Evolutionary conservation across 1,140 invertebrate species (phyloP).

Genomic region (Nephila pilipes): DNA sequence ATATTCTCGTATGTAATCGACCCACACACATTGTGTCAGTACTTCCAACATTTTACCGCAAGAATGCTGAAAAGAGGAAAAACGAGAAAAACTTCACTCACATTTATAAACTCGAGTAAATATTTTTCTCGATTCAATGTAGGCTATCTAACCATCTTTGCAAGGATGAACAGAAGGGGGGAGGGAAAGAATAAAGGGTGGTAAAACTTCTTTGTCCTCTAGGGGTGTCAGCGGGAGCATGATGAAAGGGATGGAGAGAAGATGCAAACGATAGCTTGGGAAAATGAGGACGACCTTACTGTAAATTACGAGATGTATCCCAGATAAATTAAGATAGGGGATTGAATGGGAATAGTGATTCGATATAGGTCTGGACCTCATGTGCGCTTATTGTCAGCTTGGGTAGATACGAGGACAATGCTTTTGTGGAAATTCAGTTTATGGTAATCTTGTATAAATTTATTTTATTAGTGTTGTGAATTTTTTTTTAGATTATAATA

Average conservation of each 20-base stretch:
- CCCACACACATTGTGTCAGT: neutral
- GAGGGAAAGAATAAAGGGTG: neutral
- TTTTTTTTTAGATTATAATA: no score
- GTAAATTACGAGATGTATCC: constrained; percentile 46
- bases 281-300: constrained; percentile 24
- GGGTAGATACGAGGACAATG: neutral
- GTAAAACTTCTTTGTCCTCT: constrained; percentile 39
- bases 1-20: neutral
- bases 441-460: no score
- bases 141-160: neutral
- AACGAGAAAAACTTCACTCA: neutral
- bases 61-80: neutral
- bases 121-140: constrained; percentile 34
- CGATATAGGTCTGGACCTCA: neutral
- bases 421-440: neutral
- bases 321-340: constrained; percentile 55
- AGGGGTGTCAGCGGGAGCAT: neutral
- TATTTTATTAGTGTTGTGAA: no score
- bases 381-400: neutral
- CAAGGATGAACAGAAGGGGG: neutral
- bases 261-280: constrained; percentile 44
- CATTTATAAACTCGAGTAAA: constrained; percentile 18
- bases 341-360: constrained; percentile 27
- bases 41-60: neutral
- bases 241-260: constrained; percentile 2